Evolutionary conservation across 1,140 invertebrate species (phyloP), one percentile per base, ranked within the genome.

Genomic region (Drosophila novamexicana): DNA sequence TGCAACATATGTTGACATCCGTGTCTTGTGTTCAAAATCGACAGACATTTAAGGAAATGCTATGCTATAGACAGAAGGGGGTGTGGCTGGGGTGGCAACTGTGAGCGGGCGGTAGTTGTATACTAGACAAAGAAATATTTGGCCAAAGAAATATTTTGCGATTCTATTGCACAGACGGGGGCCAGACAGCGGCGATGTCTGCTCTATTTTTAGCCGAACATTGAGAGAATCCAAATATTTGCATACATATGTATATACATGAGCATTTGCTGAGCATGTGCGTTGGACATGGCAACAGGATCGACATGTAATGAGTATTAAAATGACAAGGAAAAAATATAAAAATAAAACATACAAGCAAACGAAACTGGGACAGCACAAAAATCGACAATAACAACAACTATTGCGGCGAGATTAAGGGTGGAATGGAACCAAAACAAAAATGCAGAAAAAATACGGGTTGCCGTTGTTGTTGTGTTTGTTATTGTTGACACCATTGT

Each of bases 271-370:
- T 45, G 70, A 66, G 56, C 45, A 69, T 68, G 76, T 50, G 62
- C 54, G 71, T 56, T 50, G 58, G 77, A 79, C 82, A 79, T 81
- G 81, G 81, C 82, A 86, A 88, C 83, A 88, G 82, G 83, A 86
- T 86, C 75, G 68, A 65, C 62, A 59, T 53, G 54, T 64, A 34
- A 61, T 57, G 39, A 32, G 22, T 18, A 40, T 32, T 29, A 34
- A 37, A 74, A 67, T 22, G 22, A 74, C 34, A 12, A 18, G 1
- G 39, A 59, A 34, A 2, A 57, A 50, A 59, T n/a, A 56, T 1
- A 18, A 18, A 18, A 32, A 22, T 22, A 59, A 56, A 66, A 81
- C 73, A 58, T 61, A 75, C 49, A 59, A 69, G 59, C 52, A 85
- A 76, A 79, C 69, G 71, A 76, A 86, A 81, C 67, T 66, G 65